These are phyloP conservation scores for Glyptemys insculpta DNA, from an alignment of 2,797 vertebrate genomes.

Conservation along the genomic window DNA sequence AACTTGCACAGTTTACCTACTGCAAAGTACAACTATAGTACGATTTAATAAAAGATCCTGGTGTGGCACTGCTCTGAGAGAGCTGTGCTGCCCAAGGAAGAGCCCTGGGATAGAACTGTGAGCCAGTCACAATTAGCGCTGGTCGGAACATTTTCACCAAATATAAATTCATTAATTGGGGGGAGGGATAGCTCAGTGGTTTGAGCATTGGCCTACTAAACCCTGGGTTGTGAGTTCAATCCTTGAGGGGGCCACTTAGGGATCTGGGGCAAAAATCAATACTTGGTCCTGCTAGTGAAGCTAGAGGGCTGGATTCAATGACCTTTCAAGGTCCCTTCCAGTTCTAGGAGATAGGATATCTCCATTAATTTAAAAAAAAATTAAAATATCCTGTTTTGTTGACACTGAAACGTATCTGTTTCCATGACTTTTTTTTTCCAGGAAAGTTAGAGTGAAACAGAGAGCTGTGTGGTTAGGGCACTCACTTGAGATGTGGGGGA, in stretches of 20 bases:
- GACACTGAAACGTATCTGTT: neutral
- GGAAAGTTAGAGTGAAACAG: neutral
- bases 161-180: accelerated
- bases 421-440: neutral
- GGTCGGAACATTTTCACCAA: neutral
- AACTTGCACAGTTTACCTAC: accelerated
- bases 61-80: neutral
- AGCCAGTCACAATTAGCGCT: accelerated
- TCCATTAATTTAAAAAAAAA: no score
- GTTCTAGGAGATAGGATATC: no score
- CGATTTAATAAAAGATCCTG: neutral
- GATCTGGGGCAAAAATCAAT: no score
- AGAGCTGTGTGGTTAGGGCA: no score
- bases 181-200: no score
- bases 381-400: neutral
- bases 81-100: neutral
- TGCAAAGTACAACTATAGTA: neutral
- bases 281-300: no score
- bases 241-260: no score
- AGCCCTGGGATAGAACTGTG: accelerated
- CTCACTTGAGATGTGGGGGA: neutral
- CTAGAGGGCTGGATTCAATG: no score
- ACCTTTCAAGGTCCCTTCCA: no score
- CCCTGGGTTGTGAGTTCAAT: no score
- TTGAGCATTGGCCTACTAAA: no score